Evolutionary conservation across 2,113 vertebrate species (phyloP), one percentile per base, ranked within the genome.

Genomic region (Pygoscelis adeliae): DNA sequence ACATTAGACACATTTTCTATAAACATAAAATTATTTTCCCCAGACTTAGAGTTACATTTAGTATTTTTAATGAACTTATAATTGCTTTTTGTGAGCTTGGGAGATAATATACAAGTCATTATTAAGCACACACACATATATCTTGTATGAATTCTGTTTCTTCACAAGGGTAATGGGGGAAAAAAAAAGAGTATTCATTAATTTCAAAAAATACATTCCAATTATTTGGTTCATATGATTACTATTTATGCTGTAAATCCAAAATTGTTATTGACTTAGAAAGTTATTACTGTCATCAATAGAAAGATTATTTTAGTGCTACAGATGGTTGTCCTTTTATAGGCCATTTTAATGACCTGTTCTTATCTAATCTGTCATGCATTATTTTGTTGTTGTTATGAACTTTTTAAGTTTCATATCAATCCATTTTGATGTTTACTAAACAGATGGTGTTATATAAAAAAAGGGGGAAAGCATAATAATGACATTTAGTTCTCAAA

Each of bases 241-340:
- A 92, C 47, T 90, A 87, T 97, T 96, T 93, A 91, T 90, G 89
- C 88, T 88, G 83, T 93, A 97, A 97, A 98, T 97, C 93, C 90
- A 85, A 90, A 97, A 93, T 49, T 97, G 94, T 96, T 96, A 91
- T 32, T 25, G 38, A 92, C 89, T 97, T 83, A 32, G 47, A 97
- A 97, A 97, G 95, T 96, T 97, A 98, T 94, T 96, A 92, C 89
- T 95, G 80, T 91, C 97, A 97, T 97, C 97, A 97, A 93, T 83
- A 97, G 90, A 88, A 97, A 97, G 86, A 97, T 87, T 92, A 96
- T 95, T 97, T 96, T 76, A 93, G 66, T 91, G 67, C 89, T 97
- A 82, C 98, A 98, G 98, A 98, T 98, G 98, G 98, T 93, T 96
- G 93, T 97, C 97, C 96, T 97, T 98, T 98, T 97, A 97, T 96